Percentiles rank a stretch among this genome's conserved stretches.
Evolutionary conservation across 2,797 vertebrate species (phyloP).

Genomic region (Sebastes minor): DNA sequence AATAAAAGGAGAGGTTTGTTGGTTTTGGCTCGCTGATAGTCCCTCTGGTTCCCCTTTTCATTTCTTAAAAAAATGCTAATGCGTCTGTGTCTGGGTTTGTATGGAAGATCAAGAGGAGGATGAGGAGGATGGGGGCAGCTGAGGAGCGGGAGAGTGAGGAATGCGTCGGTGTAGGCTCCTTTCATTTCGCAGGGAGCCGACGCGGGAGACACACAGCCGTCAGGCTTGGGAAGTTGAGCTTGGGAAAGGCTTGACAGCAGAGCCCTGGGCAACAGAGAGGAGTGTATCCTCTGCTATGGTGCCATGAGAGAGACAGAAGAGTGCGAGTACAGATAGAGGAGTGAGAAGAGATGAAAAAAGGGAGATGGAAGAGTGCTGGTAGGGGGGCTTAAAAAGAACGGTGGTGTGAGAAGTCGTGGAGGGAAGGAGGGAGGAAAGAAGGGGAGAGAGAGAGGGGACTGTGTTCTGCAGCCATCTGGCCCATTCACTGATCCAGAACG

Average conservation of each 20-base stretch:
- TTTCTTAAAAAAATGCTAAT: conserved; percentile 32
- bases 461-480: conserved; percentile 81
- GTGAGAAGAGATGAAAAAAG: conserved; percentile 24
- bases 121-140: conserved; percentile 8
- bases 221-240: conserved; percentile 65
- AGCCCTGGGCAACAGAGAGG: conserved; percentile 62
- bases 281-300: conserved; percentile 44
- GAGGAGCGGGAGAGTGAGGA: conserved; percentile 27
- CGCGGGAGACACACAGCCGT: conserved; percentile 58
- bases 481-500: conserved; percentile 82
- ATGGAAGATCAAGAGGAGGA: conserved; percentile 36
- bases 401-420: conserved; percentile 3
- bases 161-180: conserved; percentile 39
- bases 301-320: conserved; percentile 44
- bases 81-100: conserved; percentile 18
- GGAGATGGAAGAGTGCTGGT: conserved; percentile 30
- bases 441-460: conserved; percentile 47
- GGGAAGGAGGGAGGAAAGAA: neutral
- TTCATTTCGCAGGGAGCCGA: conserved; percentile 60
- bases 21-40: conserved; percentile 6
- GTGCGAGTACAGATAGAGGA: conserved; percentile 27
- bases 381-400: conserved; percentile 27
- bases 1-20: neutral
- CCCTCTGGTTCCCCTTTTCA: conserved; percentile 8
- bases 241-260: conserved; percentile 68